Conservation (phyloP, 1,140 invertebrate species). For the Macrostomum lignano region DNA sequence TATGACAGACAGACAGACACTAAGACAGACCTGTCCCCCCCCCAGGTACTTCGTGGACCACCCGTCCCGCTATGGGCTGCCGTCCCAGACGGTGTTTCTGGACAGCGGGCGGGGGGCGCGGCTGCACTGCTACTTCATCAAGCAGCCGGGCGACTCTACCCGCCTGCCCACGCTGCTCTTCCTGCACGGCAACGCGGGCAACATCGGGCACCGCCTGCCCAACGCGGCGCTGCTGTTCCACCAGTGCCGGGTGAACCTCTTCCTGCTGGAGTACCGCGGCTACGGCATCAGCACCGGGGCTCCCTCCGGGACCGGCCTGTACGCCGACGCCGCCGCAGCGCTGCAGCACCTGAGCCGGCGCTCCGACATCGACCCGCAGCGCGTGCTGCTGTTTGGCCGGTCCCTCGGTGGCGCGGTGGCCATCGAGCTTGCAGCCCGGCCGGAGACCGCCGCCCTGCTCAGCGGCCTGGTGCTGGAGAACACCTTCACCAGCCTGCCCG, state of each 20-base stretch:
- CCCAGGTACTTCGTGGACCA: no score
- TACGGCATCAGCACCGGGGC: slow-evolving; percentile 67
- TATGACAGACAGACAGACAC: no score
- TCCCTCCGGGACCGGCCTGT: slow-evolving; percentile 49
- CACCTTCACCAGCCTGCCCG: slow-evolving; percentile 70
- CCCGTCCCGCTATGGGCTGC: no score
- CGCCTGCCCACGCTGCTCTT: slow-evolving; percentile 61
- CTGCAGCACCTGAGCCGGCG: slow-evolving; percentile 50
- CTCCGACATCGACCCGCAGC: slow-evolving; percentile 47
- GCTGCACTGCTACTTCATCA: no score
- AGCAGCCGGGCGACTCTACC: no score
- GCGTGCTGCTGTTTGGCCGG: slow-evolving; percentile 69
- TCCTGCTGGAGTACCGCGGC: slow-evolving; percentile 67
- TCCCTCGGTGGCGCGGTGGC: slow-evolving; percentile 59
- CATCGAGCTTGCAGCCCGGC: slow-evolving; percentile 45
- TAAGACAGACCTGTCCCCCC: no score
- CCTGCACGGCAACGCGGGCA: slow-evolving; percentile 80
- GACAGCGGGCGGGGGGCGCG: no score
- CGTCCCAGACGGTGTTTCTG: no score
- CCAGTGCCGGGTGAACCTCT: slow-evolving; percentile 48
- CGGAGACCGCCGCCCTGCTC: slow-evolving; percentile 35
- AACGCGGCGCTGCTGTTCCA: slow-evolving; percentile 49
- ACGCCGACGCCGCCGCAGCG: slow-evolving; percentile 54
- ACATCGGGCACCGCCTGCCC: slow-evolving; percentile 59
- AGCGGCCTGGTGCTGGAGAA: slow-evolving; percentile 66